Conservation (phyloP, 2,797 vertebrate genomes). For the Rhinatrema bivittatum region DNA sequence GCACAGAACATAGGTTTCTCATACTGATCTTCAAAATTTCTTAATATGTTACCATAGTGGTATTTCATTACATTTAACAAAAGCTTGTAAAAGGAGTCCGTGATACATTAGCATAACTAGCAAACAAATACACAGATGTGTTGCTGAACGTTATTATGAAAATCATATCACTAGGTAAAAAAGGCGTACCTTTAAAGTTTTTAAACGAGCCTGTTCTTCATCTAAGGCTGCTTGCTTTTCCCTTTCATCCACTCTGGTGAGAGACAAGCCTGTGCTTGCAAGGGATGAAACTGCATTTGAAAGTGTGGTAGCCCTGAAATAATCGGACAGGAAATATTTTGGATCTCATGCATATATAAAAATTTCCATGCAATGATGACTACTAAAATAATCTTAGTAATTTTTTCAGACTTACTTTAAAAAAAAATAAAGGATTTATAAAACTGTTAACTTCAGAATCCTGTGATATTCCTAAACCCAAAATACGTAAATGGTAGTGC, state of each 20-base stretch:
- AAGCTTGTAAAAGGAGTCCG: too few relatives aligned
- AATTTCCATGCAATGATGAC: too few relatives aligned
- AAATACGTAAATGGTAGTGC: constrained; percentile 1
- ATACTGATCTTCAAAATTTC: too few relatives aligned
- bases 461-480: too few relatives aligned
- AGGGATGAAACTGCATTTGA: constrained; percentile 95
- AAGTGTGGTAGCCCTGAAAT: constrained; percentile 86
- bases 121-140: too few relatives aligned
- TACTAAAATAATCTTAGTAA: not conserved
- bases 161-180: too few relatives aligned
- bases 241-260: constrained; percentile 96
- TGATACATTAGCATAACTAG: too few relatives aligned
- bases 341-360: constrained; percentile 15
- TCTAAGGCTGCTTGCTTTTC: constrained; percentile 97
- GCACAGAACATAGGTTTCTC: too few relatives aligned
- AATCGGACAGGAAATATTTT: constrained; percentile 26
- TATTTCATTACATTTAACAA: too few relatives aligned
- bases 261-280: constrained; percentile 93
- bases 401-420: too few relatives aligned
- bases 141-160: too few relatives aligned
- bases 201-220: constrained; percentile 90
- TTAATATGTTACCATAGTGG: too few relatives aligned
- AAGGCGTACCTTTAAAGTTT: constrained; percentile 85
- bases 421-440: not conserved
- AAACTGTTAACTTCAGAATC: not conserved